phyloP scores from a whole-genome alignment of 2,888 invertebrate species.

The Coenonympha glycerion region DNA sequence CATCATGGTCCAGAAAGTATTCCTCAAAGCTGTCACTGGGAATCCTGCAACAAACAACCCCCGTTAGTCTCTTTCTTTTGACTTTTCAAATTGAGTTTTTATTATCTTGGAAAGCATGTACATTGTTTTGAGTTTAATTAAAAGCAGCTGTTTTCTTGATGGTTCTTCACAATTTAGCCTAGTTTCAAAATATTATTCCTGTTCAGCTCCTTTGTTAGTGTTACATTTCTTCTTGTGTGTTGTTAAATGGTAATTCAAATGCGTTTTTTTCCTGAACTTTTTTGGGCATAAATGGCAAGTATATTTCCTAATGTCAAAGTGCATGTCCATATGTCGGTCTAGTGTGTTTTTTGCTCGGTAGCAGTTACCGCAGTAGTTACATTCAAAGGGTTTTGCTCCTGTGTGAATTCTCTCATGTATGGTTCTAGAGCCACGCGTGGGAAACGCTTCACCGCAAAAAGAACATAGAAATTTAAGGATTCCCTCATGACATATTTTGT shows the following conservation, averaged over 20 bases:
- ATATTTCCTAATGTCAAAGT: slow-evolving; percentile 47
- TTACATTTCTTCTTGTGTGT: slow-evolving; percentile 41
- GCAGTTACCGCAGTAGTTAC: slow-evolving; percentile 54
- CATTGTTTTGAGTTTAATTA: too few species aligned
- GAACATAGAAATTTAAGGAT: slow-evolving; percentile 56
- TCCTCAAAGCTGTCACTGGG: slow-evolving; percentile 22
- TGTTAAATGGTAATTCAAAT: slow-evolving; percentile 53
- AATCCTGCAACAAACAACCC: slow-evolving; percentile 58
- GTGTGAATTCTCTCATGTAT: slow-evolving; percentile 62
- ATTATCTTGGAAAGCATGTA: neutral
- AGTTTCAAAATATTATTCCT: too few species aligned
- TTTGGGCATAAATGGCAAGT: slow-evolving; percentile 49
- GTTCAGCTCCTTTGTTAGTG: too few species aligned
- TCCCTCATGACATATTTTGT: slow-evolving; percentile 57
- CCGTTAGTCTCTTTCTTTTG: slow-evolving; percentile 37
- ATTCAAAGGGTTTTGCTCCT: slow-evolving; percentile 61
- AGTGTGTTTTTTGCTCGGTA: slow-evolving; percentile 52
- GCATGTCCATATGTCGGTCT: slow-evolving; percentile 48
- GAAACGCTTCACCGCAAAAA: slow-evolving; percentile 67
- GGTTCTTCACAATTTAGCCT: too few species aligned
- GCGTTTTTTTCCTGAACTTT: slow-evolving; percentile 53
- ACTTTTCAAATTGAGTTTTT: neutral
- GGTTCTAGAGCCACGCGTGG: slow-evolving; percentile 53
- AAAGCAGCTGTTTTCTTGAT: neutral
- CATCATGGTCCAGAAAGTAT: slow-evolving; percentile 12